A percentile compares a stretch with the other conserved stretches of the same genome.
Conservation (phyloP, 2,797 vertebrate genomes). For the Urophycis tenuis region DNA sequence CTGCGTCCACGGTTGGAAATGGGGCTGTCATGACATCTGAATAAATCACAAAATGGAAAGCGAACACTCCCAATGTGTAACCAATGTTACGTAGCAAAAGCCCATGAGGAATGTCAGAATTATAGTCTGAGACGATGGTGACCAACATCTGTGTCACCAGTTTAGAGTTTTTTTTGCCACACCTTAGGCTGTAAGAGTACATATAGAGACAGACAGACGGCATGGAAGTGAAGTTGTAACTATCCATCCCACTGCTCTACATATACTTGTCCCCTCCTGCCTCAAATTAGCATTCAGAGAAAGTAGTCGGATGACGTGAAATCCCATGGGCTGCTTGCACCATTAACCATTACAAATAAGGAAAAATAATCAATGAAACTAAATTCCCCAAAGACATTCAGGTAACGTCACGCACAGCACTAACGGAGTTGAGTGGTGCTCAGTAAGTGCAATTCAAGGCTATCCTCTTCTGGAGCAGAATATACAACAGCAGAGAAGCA, state of each 20-base stretch:
- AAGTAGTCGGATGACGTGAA: not conserved
- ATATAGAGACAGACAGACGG: not conserved
- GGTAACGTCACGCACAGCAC: not conserved
- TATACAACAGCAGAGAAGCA: not conserved
- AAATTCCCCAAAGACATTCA: not conserved
- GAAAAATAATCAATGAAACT: not conserved
- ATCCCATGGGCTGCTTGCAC: not conserved
- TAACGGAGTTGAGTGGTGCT: not conserved
- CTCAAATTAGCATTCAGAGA: not conserved
- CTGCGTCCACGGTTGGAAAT: conserved; percentile 4
- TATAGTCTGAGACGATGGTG: not conserved
- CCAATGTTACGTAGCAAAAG: not conserved
- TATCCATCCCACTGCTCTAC: not conserved
- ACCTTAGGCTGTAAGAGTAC: not conserved
- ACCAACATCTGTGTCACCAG: not conserved
- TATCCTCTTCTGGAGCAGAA: not conserved
- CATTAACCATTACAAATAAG: not conserved
- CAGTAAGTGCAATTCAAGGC: not conserved
- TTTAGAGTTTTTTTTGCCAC: not conserved
- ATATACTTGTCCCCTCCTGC: not conserved
- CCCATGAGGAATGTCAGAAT: not conserved
- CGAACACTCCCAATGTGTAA: not conserved
- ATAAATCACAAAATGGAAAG: not conserved
- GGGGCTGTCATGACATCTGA: not conserved
- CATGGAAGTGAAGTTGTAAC: not conserved